phyloP scores from a whole-genome alignment of 2,888 invertebrate species.

The Drosophila anceps region DNA sequence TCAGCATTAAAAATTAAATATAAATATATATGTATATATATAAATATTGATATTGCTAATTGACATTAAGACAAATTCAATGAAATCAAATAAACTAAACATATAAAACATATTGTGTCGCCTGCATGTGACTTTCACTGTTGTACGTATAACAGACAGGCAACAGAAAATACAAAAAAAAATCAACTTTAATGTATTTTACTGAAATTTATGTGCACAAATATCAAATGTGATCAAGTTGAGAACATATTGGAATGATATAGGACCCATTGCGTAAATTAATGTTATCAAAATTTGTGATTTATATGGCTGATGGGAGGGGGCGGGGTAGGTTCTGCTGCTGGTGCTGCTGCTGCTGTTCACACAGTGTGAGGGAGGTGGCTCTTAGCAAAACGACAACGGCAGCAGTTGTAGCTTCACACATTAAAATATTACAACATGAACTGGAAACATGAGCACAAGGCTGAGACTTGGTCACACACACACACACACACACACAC shows the following conservation, averaged over 20 bases:
- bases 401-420: slow-evolving; percentile 79
- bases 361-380: slow-evolving; percentile 15
- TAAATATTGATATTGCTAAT: neutral
- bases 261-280: slow-evolving; percentile 57
- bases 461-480: slow-evolving; percentile 25
- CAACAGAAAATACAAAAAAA: neutral
- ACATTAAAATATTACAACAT: slow-evolving; percentile 80
- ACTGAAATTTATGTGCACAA: slow-evolving; percentile 40
- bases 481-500: slow-evolving; percentile 22
- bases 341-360: neutral
- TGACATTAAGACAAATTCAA: neutral
- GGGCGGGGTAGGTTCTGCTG: neutral
- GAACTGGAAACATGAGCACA: slow-evolving; percentile 76
- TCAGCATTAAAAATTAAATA: neutral
- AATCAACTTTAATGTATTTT: slow-evolving; percentile 27
- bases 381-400: slow-evolving; percentile 67
- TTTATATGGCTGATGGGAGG: slow-evolving; percentile 46
- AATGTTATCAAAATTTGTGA: slow-evolving; percentile 67
- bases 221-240: slow-evolving; percentile 47
- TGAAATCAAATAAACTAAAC: neutral
- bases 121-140: slow-evolving; percentile 3
- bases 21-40: neutral
- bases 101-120: neutral
- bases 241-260: slow-evolving; percentile 73
- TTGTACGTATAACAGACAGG: neutral